These are phyloP conservation scores for Ceyx melanurus DNA, from an alignment of 2,113 vertebrate species.

Conservation along the genomic window DNA sequence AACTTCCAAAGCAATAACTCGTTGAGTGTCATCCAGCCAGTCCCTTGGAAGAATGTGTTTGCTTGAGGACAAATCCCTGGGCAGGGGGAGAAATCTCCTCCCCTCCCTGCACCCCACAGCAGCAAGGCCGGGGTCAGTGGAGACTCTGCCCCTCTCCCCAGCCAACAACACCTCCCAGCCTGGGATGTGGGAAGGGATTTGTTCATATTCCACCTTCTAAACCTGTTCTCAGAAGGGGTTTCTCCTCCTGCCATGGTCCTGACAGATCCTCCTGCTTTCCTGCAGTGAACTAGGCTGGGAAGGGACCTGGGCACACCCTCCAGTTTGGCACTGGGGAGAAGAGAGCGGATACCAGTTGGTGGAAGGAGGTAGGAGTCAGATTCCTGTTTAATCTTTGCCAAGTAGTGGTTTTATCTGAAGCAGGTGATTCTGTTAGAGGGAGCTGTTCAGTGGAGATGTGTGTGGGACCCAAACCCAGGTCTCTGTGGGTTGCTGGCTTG, in stretches of 20 bases:
- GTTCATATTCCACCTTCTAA: background rate
- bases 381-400: background rate
- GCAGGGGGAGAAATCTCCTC: background rate
- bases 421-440: background rate
- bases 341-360: background rate
- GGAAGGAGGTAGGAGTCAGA: background rate
- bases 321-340: background rate
- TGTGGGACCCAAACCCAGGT: background rate
- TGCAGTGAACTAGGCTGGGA: background rate
- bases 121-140: rapidly evolving
- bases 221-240: background rate
- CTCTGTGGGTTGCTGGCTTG: background rate
- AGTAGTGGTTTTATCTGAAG: background rate
- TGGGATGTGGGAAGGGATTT: background rate
- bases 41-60: background rate
- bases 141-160: rapidly evolving
- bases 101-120: background rate
- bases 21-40: background rate
- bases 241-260: background rate
- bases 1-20: background rate
- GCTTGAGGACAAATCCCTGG: background rate
- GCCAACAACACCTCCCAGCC: background rate
- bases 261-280: background rate
- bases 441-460: background rate
- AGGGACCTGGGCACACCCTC: background rate